Base-by-base conservation (phyloP, 2,113 vertebrate genomes). In the Neodon shergylaensis region DNA sequence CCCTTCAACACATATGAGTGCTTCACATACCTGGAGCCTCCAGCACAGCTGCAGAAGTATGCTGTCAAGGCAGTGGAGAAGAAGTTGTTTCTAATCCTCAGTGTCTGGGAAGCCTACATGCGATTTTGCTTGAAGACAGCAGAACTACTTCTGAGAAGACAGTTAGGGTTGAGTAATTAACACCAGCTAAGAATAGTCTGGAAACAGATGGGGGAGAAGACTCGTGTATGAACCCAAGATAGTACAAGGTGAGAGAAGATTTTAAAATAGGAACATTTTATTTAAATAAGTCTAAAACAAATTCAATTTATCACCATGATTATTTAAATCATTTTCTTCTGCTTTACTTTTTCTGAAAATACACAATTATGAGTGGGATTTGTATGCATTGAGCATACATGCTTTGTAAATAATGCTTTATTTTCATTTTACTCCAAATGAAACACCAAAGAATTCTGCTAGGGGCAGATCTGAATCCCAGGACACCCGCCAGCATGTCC, bases 161-260 rank as follows among this genome's bases (percentile, higher is more conserved):
- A 91, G 63, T 93, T 82, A 95, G 93, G 79, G 5, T 83, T 93
- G 52, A 72, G 87, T 94, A 95, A 95, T 92, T 96, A 97, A 95
- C 42, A 91, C 72, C 16, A 83, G 47, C 82, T 88, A 88, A 97
- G 70, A 88, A 92, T 66, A 96, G 54, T 10, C 28, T 49, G 73
- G 19, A 86, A 91, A 92, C 74, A 90, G 94, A 95, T 93, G 66
- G 87, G 42, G 49, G 19, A 36, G 63, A 76, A 95, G 85, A 76
- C 44, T 92, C 85, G 21, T 65, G 8, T 61, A 26, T 77, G 94
- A 97, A 87, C 66, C 39, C 0, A 66, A 88, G 61, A 44, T 92
- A 94, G 87, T 84, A 90, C 88, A 96, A 96, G 76, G 86, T 94
- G 85, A 92, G 49, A 42, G 19, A 96, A 94, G 21, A 76, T 39